Percentiles rank a stretch among this genome's conserved stretches.
phyloP scores from a whole-genome alignment of 2,113 vertebrate genomes.

The Dipodomys ordii region DNA sequence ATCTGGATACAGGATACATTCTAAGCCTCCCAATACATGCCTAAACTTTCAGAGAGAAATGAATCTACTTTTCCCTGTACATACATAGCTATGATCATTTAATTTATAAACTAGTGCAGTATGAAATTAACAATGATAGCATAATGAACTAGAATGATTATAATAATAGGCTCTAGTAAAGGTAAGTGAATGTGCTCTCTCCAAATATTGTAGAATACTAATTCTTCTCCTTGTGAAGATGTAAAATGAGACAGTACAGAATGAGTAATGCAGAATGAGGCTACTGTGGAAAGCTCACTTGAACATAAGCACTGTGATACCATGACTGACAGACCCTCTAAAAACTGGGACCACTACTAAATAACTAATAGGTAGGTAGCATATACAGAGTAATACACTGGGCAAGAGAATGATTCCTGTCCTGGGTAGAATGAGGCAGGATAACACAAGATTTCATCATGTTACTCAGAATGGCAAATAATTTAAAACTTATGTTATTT shows the following conservation, averaged over 20 bases:
- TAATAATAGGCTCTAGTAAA: neutral
- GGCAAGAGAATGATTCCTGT: neutral
- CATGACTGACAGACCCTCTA: no score
- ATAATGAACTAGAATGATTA: neutral
- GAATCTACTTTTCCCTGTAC: neutral
- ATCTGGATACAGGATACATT: neutral
- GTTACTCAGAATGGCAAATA: neutral
- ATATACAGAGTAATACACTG: neutral
- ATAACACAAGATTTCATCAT: neutral
- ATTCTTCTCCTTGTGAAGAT: neutral
- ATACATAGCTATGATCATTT: neutral
- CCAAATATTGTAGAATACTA: neutral
- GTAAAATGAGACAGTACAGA: neutral
- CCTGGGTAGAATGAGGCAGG: no score
- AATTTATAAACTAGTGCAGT: neutral
- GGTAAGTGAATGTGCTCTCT: neutral
- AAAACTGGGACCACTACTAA: neutral
- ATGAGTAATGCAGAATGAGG: neutral
- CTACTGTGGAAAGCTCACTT: neutral
- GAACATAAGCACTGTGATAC: neutral
- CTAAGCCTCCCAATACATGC: neutral
- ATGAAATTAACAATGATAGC: neutral
- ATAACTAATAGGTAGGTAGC: no score
- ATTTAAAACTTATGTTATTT: neutral
- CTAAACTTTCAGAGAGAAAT: neutral